Evolutionary conservation across 2,888 invertebrate genomes (phyloP).

Genomic region (Napeogenes sylphis): DNA sequence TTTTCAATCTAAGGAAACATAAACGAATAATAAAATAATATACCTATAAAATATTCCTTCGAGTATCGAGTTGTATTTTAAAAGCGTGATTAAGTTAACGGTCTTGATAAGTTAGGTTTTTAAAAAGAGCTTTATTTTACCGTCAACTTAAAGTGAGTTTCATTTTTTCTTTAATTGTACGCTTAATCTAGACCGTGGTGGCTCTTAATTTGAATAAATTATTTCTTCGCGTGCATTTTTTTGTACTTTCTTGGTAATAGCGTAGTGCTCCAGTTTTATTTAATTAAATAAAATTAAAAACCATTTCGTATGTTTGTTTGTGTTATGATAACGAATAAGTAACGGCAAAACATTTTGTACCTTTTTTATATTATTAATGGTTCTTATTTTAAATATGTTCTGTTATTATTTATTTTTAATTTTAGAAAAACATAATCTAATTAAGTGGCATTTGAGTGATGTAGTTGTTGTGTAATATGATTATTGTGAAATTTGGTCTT

Average conservation of each 20-base stretch:
- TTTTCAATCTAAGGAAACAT: too few species aligned
- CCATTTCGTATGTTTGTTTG: too few species aligned
- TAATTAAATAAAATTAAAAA: conserved; percentile 7
- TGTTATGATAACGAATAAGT: too few species aligned
- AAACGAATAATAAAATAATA: too few species aligned
- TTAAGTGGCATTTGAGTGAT: too few species aligned
- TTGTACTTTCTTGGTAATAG: conserved; percentile 20
- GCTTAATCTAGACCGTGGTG: conserved; percentile 22
- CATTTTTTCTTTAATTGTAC: conserved; percentile 30
- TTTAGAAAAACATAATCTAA: too few species aligned
- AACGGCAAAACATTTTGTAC: too few species aligned
- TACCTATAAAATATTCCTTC: too few species aligned
- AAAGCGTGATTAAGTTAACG: conserved; percentile 20
- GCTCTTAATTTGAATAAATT: conserved; percentile 29
- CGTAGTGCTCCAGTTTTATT: conserved; percentile 17
- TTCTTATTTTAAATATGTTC: not conserved
- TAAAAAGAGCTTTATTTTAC: conserved; percentile 29
- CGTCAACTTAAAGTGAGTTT: conserved; percentile 24
- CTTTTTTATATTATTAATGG: too few species aligned
- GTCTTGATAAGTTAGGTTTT: conserved; percentile 24
- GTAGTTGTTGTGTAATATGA: too few species aligned
- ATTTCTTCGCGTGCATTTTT: conserved; percentile 27
- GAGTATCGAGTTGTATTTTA: conserved; percentile 8
- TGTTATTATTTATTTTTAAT: not conserved
- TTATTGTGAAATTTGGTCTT: too few species aligned